phyloP scores from a whole-genome alignment of 2,888 invertebrate species.

The Phorcus lineatus region DNA sequence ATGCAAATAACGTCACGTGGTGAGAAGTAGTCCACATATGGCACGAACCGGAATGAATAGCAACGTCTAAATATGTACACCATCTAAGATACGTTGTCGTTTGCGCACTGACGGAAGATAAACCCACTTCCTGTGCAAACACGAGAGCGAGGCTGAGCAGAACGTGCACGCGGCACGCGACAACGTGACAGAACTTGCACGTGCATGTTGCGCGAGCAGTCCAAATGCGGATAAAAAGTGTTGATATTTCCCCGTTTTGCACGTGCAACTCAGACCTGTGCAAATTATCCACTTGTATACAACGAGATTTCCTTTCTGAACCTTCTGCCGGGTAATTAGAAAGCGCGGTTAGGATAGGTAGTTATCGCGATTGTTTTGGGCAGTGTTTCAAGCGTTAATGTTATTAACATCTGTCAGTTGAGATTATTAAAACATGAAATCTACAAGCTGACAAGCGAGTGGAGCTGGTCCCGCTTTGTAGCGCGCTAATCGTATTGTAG shows the following conservation, averaged over 20 bases:
- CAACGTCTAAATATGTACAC: slow-evolving; percentile 1
- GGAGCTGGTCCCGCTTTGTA: not conserved
- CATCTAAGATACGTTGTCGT: not conserved
- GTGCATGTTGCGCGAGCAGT: slow-evolving; percentile 11
- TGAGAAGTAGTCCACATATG: not conserved
- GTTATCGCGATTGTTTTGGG: slow-evolving; percentile 5
- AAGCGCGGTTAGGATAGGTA: slow-evolving; percentile 12
- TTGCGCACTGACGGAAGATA: not conserved
- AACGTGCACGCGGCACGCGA: slow-evolving; percentile 4
- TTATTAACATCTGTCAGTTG: slow-evolving; percentile 10
- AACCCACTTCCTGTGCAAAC: slow-evolving; percentile 18
- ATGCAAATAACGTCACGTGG: slow-evolving; percentile 1
- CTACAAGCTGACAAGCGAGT: not conserved
- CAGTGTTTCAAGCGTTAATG: slow-evolving; percentile 7
- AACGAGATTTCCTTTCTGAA: not conserved
- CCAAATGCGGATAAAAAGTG: slow-evolving; percentile 12
- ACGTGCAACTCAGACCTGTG: slow-evolving; percentile 9
- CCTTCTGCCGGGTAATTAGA: slow-evolving; percentile 1
- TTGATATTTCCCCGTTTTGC: slow-evolving; percentile 18
- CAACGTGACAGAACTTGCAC: slow-evolving; percentile 11
- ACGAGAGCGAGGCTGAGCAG: slow-evolving; percentile 8
- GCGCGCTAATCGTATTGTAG: not conserved
- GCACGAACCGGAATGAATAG: not conserved
- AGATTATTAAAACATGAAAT: not conserved
- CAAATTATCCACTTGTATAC: slow-evolving; percentile 13